These are phyloP conservation scores for Acanthosepion pharaonis DNA, from an alignment of 2,888 invertebrate genomes.

Conservation along the genomic window DNA sequence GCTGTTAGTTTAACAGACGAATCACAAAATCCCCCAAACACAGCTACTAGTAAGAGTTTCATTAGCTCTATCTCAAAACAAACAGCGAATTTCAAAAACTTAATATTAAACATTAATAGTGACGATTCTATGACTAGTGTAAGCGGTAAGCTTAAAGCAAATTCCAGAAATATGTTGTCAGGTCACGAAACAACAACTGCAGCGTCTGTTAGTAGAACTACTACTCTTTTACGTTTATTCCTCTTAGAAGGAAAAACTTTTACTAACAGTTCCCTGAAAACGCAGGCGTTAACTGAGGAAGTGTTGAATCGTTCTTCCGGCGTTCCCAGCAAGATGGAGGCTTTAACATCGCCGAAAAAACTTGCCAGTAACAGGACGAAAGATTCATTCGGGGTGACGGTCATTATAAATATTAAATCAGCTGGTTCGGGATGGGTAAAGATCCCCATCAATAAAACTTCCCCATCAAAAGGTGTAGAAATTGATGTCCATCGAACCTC, in stretches of 20 bases:
- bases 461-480: not conserved
- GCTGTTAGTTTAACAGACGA: not conserved
- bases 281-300: not conserved
- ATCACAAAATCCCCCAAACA: not conserved
- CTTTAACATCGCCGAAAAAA: not conserved
- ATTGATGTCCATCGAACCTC: not conserved
- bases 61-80: not conserved
- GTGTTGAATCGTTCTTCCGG: not conserved
- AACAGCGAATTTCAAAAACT: not conserved
- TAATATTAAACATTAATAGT: not conserved
- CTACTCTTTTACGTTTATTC: not conserved
- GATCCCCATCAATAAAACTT: constrained; percentile 34
- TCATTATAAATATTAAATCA: not conserved
- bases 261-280: not conserved
- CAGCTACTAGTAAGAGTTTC: not conserved
- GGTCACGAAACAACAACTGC: not conserved
- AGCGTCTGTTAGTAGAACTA: not conserved
- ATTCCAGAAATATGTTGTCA: not conserved
- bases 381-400: not conserved
- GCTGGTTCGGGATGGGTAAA: constrained; percentile 37
- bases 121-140: not conserved
- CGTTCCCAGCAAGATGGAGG: not conserved
- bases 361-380: not conserved
- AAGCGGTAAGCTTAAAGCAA: not conserved
- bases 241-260: not conserved